These are phyloP conservation scores for Centropus bengalensis DNA, from an alignment of 2,113 vertebrate species.

Conservation along the genomic window DNA sequence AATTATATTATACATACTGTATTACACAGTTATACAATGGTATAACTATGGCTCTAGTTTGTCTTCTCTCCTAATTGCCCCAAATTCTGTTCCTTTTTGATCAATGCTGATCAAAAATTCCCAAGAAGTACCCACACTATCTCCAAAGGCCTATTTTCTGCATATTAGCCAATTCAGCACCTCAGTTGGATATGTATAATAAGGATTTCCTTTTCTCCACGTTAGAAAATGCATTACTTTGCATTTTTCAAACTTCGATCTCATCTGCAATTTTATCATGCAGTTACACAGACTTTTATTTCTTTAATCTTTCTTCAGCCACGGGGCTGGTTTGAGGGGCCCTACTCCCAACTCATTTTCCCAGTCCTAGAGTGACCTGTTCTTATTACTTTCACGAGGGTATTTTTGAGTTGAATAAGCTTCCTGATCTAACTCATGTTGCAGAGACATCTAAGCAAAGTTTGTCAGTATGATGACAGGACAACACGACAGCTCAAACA, in stretches of 20 bases:
- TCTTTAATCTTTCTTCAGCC: slow-evolving; percentile 45
- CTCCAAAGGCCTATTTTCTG: slow-evolving; percentile 8
- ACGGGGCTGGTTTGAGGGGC: not conserved
- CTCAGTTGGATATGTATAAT: not conserved
- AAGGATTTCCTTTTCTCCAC: not conserved
- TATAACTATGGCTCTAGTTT: not conserved
- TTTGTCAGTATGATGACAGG: not conserved
- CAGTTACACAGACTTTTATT: not conserved
- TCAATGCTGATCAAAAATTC: not conserved
- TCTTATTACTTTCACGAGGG: not conserved
- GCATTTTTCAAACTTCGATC: slow-evolving; percentile 34
- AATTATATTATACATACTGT: not conserved
- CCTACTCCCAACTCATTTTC: not conserved
- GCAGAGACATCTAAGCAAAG: not conserved
- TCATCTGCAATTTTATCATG: slow-evolving; percentile 33
- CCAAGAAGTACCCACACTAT: not conserved
- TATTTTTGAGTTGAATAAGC: not conserved
- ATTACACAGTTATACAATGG: not conserved
- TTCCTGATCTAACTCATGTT: not conserved
- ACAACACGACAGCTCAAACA: not conserved
- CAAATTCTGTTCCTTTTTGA: not conserved
- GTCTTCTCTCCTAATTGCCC: not conserved
- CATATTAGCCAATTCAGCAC: slow-evolving; percentile 37
- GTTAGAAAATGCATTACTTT: slow-evolving; percentile 22
- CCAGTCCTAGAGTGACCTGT: not conserved